These are phyloP conservation scores for Trachemys scripta DNA, from an alignment of 2,113 vertebrate species.

Conservation along the genomic window DNA sequence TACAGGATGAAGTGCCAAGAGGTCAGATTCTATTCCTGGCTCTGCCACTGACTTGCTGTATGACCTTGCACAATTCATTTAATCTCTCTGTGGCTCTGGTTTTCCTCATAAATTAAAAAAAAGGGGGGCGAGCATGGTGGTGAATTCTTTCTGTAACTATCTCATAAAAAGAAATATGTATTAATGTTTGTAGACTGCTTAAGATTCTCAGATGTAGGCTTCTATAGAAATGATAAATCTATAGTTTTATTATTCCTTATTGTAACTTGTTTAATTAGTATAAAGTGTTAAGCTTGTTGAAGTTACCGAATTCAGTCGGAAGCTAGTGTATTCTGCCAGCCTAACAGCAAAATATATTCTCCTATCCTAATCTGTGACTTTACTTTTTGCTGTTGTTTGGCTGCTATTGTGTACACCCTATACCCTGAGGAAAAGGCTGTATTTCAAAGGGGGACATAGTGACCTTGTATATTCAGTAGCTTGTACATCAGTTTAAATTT, in stretches of 20 bases:
- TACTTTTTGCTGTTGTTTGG: constrained; percentile 42
- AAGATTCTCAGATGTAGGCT: neutral
- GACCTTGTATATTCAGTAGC: neutral
- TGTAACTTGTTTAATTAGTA: neutral
- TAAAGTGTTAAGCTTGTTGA: neutral
- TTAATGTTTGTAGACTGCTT: constrained; percentile 15
- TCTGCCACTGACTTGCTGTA: constrained; percentile 12
- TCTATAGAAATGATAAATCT: neutral
- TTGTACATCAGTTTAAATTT: neutral
- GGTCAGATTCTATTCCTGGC: neutral
- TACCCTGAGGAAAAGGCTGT: neutral
- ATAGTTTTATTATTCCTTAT: neutral
- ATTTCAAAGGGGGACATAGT: constrained; percentile 4
- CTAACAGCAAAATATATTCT: constrained; percentile 3
- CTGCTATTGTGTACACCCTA: constrained; percentile 40
- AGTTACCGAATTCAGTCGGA: neutral
- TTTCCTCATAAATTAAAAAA: neutral
- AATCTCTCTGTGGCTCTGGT: neutral
- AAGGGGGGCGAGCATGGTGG: neutral
- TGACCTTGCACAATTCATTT: neutral
- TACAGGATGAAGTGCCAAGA: neutral
- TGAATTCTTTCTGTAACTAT: neutral
- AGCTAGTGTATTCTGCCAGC: neutral
- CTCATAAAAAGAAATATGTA: neutral
- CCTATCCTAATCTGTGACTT: constrained; percentile 9